Conservation (phyloP, 2,113 vertebrate species). For the Cacatua alba region DNA sequence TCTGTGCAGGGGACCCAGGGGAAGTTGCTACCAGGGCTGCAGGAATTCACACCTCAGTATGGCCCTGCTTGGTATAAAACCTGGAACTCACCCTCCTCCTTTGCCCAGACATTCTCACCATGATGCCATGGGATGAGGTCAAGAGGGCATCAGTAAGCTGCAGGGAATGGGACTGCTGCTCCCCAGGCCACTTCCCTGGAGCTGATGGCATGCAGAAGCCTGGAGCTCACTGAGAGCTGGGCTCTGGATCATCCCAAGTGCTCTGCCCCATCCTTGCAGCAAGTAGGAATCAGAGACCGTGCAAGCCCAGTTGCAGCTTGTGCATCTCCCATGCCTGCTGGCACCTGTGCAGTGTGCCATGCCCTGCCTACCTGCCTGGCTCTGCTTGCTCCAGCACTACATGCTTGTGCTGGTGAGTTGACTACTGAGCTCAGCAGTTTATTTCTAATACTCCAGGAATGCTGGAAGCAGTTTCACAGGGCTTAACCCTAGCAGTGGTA, state of each 20-base stretch:
- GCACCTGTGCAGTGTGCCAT: background rate
- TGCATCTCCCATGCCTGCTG: background rate
- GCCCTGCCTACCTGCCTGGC: background rate
- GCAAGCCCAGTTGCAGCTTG: background rate
- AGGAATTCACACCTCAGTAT: background rate
- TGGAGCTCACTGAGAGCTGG: background rate
- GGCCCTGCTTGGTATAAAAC: background rate
- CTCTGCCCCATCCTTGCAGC: background rate
- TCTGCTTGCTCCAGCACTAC: background rate
- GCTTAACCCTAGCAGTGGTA: background rate
- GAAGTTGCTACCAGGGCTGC: background rate
- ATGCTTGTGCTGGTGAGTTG: background rate
- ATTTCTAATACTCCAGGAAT: background rate
- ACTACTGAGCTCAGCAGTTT: conserved; percentile 4
- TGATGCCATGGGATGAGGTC: fast-evolving
- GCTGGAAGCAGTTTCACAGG: background rate
- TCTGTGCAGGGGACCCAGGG: background rate
- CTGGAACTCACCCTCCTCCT: background rate
- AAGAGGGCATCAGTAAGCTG: background rate
- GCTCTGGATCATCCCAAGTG: background rate
- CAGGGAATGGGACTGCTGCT: background rate
- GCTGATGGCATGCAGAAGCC: background rate
- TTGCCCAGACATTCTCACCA: background rate
- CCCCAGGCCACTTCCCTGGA: background rate
- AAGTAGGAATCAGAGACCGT: fast-evolving